A percentile compares a stretch with the other conserved stretches of the same genome.
These are phyloP conservation scores for Paratilapia polleni DNA, from an alignment of 2,113 vertebrate species.

Conservation along the genomic window DNA sequence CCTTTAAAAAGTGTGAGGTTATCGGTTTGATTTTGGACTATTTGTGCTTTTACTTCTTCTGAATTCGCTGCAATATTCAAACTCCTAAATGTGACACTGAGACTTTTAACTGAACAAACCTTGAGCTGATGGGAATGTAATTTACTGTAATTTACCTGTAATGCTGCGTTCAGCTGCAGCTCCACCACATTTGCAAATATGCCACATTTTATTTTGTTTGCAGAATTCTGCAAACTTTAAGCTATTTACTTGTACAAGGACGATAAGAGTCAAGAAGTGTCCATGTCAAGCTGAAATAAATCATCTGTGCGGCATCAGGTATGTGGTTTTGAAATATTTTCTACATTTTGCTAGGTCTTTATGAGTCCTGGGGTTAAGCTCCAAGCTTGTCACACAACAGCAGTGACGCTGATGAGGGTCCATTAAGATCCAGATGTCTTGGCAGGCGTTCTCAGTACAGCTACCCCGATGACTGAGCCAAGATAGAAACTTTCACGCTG, in stretches of 20 bases:
- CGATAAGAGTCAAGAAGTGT: background rate
- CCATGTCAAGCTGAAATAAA: background rate
- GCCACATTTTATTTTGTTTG: background rate
- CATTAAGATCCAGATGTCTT: slow-evolving; percentile 69
- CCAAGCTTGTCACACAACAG: slow-evolving; percentile 32
- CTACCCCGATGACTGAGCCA: slow-evolving; percentile 18
- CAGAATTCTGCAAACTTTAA: slow-evolving; percentile 4
- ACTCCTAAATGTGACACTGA: slow-evolving; percentile 14
- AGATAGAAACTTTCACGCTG: slow-evolving; percentile 23
- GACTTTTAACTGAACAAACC: slow-evolving; percentile 1
- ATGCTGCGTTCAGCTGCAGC: background rate
- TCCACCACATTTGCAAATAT: slow-evolving; percentile 10
- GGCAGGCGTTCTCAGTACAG: slow-evolving; percentile 29
- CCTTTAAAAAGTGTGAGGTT: background rate
- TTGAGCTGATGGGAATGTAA: background rate
- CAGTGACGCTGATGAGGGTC: slow-evolving; percentile 52
- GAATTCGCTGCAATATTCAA: background rate
- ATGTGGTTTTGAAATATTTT: slow-evolving; percentile 10
- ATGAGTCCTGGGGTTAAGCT: slow-evolving; percentile 30
- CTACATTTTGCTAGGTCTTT: slow-evolving; percentile 6
- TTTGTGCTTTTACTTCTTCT: background rate
- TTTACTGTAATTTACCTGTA: background rate
- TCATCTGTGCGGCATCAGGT: background rate
- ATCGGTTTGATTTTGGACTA: background rate
- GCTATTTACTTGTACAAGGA: background rate